Conservation (phyloP, 2,888 invertebrate genomes). For the Spisula solida region DNA sequence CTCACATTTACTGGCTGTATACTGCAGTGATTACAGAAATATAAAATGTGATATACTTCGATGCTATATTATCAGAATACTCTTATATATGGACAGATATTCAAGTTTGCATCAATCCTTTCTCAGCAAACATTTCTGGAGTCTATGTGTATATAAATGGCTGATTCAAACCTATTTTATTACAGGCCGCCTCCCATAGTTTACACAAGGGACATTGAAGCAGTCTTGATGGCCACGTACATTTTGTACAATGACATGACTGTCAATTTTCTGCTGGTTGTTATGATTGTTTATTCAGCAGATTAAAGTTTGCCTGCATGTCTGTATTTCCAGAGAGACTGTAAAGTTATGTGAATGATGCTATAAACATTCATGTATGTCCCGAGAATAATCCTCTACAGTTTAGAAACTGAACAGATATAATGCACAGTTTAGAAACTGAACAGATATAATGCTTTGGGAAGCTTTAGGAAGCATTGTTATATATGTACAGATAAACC, state of each 20-base stretch:
- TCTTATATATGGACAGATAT: background rate
- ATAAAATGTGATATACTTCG: no score
- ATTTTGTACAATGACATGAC: slow-evolving; percentile 1
- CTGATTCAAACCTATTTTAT: slow-evolving; percentile 2
- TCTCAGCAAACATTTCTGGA: background rate
- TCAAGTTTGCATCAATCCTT: background rate
- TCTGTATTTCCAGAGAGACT: background rate
- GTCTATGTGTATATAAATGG: slow-evolving; percentile 6
- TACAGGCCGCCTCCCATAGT: background rate
- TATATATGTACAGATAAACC: background rate
- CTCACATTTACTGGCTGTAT: no score
- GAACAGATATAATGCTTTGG: no score
- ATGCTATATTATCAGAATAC: background rate
- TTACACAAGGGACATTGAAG: slow-evolving; percentile 15
- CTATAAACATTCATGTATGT: background rate
- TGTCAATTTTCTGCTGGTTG: slow-evolving; percentile 3
- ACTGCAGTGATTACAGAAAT: no score
- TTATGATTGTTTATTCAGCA: slow-evolving; percentile 16
- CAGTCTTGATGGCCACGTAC: background rate
- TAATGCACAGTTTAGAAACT: background rate
- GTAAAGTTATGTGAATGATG: background rate
- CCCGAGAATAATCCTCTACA: background rate
- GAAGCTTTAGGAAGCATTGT: background rate
- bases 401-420: background rate
- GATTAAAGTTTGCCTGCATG: background rate